These are phyloP conservation scores for Anaspis maculata DNA, from an alignment of 2,888 invertebrate species.

Conservation along the genomic window DNA sequence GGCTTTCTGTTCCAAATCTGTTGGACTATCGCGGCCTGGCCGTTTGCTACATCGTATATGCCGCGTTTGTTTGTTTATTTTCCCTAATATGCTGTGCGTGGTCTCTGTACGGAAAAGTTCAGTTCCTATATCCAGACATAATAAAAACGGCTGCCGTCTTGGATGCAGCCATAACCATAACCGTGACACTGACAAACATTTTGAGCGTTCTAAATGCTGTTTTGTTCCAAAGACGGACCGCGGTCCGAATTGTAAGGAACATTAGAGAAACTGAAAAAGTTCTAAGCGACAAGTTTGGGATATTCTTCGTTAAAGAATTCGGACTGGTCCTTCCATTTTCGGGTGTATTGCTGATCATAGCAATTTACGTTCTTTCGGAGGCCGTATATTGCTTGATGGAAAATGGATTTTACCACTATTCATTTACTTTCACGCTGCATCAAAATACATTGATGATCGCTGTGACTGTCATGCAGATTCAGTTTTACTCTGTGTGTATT, in stretches of 20 bases:
- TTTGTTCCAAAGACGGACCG: too few relatives aligned
- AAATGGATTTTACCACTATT: not conserved
- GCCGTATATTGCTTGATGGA: too few relatives aligned
- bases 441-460: slow-evolving; percentile 5
- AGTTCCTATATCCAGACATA: too few relatives aligned
- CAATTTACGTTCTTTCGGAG: too few relatives aligned
- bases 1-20: not conserved
- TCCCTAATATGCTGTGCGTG: too few relatives aligned
- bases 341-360: slow-evolving; percentile 1
- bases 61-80: not conserved
- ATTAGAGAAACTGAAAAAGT: slow-evolving; percentile 4
- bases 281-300: slow-evolving; percentile 6
- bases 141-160: slow-evolving; percentile 2
- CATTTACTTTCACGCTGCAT: slow-evolving; percentile 1
- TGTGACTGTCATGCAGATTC: slow-evolving; percentile 7
- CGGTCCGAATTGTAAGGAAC: slow-evolving; percentile 2
- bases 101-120: too few relatives aligned
- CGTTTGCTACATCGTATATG: not conserved
- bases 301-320: slow-evolving; percentile 1
- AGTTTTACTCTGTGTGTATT: slow-evolving; percentile 3
- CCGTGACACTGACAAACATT: too few relatives aligned
- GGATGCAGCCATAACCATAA: slow-evolving; percentile 1
- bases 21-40: not conserved
- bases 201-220: too few relatives aligned
- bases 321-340: slow-evolving; percentile 1